Base-by-base conservation (phyloP, 2,797 vertebrate species). In the Anguilla megastoma region DNA sequence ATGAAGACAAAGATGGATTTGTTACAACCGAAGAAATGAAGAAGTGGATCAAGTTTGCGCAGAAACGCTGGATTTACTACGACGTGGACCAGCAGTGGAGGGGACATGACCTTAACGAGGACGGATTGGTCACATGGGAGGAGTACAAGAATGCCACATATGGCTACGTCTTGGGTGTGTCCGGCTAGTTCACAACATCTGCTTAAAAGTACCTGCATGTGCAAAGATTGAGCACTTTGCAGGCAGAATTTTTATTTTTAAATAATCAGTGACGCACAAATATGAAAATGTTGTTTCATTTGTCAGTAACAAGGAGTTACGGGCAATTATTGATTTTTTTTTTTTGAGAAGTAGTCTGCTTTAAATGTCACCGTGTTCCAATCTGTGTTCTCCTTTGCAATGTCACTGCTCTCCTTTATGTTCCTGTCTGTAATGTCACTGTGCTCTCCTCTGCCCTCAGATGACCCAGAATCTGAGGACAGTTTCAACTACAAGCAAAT, bases 131-230 rank as follows among this genome's bases (percentile, higher is more conserved):
- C 86, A 98, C 98, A 88, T 99, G 99, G 99, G 98, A 99, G 89
- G 99, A 99, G 87, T 99, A 99, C 92, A 98, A 97, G 95, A 99
- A 99, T 84, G 98, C 98, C 95, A 99, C 98, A 89, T 99, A 99
- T 87, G 98, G 99, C 91, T 98, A 98, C 94, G 96, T 98, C 92
- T 93, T 99, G 85, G 98, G 99, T 99, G 97, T 82, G 95, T 87
- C 2, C 60, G 1, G 41, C 54, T 41, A 21, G 9, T n/a, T 21
- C 16, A 14, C n/a, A 5, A 69, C 12, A 63, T 63, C 58, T 63
- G 58, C 21, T 18, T 16, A 63, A 24, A 21, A 63, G 16, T 18
- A 21, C 58, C 21, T 63, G 58, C 58, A 24, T 63, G 58, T 63
- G 16, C 58, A 63, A 63, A 18, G 16, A 63, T 63, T 9, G 54